These are phyloP conservation scores for Apostichopus parvimensis DNA, from an alignment of 35 echinoderm and acorn worm genomes.

Conservation along the genomic window DNA sequence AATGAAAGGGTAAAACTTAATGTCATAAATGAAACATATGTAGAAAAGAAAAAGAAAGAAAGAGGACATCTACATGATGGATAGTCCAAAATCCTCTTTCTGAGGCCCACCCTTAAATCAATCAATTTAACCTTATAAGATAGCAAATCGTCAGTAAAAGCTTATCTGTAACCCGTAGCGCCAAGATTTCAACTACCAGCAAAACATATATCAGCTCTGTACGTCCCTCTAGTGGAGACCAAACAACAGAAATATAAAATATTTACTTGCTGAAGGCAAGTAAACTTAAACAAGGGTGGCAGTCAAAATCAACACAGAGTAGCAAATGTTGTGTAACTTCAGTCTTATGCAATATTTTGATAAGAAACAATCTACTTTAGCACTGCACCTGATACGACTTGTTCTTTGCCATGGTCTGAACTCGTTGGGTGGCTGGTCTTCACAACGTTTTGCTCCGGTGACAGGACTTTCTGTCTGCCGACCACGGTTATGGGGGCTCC, in stretches of 20 bases:
- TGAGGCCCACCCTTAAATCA: too few species aligned
- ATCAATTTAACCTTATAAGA: too few species aligned
- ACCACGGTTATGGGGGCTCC: constrained; percentile 62
- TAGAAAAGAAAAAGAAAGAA: too few species aligned
- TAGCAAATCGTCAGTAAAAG: too few species aligned
- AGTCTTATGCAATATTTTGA: neutral
- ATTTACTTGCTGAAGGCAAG: neutral
- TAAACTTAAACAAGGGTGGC: neutral
- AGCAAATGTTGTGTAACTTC: neutral
- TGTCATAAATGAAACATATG: too few species aligned
- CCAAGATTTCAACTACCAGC: too few species aligned
- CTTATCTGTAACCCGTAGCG: too few species aligned
- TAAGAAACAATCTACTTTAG: neutral
- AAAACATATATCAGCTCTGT: too few species aligned
- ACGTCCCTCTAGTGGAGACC: neutral
- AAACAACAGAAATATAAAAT: neutral
- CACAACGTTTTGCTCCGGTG: constrained; percentile 6
- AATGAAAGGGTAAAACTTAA: too few species aligned
- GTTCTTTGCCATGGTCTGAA: constrained; percentile 30
- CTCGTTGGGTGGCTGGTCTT: constrained; percentile 17
- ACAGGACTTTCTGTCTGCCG: constrained; percentile 37
- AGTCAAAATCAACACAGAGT: neutral
- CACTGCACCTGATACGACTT: neutral
- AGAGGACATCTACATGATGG: too few species aligned
- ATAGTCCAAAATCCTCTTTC: too few species aligned